phyloP scores from a whole-genome alignment of 2,797 vertebrate genomes.

The Sylvilagus floridanus region DNA sequence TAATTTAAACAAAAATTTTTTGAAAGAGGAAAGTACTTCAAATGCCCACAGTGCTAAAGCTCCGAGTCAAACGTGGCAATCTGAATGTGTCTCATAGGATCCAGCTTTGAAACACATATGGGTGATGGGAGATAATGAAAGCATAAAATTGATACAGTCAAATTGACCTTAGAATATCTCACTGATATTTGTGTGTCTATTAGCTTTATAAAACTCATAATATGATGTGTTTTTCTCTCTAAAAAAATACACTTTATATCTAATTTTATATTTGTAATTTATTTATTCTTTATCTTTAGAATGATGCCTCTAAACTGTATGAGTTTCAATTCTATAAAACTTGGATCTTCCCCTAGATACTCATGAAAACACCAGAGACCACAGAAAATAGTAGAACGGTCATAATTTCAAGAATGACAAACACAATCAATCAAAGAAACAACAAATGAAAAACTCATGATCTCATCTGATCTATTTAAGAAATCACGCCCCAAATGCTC shows the following conservation, averaged over 20 bases:
- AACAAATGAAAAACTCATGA: constrained; percentile 18
- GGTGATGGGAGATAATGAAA: neutral
- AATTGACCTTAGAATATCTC: neutral
- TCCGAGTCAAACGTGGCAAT: neutral
- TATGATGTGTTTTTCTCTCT: neutral
- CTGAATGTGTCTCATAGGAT: neutral
- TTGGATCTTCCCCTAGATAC: neutral
- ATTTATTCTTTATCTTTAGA: neutral
- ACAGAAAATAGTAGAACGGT: neutral
- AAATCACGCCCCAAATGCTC: neutral
- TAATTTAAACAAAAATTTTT: neutral
- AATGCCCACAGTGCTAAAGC: neutral
- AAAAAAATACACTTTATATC: neutral
- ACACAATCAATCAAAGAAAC: neutral
- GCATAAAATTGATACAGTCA: neutral
- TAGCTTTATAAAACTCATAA: neutral
- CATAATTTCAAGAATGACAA: constrained; percentile 43
- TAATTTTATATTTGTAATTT: neutral
- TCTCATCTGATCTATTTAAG: neutral
- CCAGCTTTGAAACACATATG: neutral
- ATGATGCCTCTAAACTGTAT: neutral
- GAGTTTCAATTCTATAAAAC: constrained; percentile 27
- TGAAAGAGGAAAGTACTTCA: neutral
- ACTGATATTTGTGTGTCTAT: neutral
- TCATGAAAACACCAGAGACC: neutral